Conservation (phyloP, 2,888 invertebrate species). For the Volucella inanis region DNA sequence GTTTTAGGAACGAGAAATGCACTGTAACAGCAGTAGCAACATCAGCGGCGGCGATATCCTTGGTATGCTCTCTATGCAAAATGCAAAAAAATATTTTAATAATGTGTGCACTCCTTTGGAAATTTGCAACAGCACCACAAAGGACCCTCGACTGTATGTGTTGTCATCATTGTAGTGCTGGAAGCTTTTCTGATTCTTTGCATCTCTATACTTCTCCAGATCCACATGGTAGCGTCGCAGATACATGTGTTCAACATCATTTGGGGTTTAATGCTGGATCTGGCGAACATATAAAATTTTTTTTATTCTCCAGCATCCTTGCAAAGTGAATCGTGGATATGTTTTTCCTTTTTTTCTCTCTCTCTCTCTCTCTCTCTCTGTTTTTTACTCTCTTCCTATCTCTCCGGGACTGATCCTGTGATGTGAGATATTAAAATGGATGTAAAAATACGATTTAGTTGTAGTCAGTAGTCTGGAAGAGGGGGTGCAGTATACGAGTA, state of each 20-base stretch:
- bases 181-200: conserved; percentile 29
- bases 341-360: conserved; percentile 16
- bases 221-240: conserved; percentile 51
- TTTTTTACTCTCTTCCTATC: too few relatives aligned
- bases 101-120: conserved; percentile 75
- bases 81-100: conserved; percentile 72
- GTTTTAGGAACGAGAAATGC: conserved; percentile 55
- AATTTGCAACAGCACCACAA: conserved; percentile 69
- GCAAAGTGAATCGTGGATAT: conserved; percentile 48
- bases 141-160: conserved; percentile 68
- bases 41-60: not conserved
- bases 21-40: conserved; percentile 2
- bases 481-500: not conserved
- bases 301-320: conserved; percentile 42
- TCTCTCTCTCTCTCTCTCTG: too few relatives aligned
- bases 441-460: conserved; percentile 69
- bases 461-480: not conserved
- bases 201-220: conserved; percentile 18
- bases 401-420: conserved; percentile 50
- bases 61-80: conserved; percentile 20
- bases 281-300: conserved; percentile 36
- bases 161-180: conserved; percentile 58
- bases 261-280: conserved; percentile 68
- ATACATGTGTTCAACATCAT: conserved; percentile 73
- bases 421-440: conserved; percentile 74